Base-by-base conservation (phyloP, 1,140 invertebrate species). In the Orius laevigatus region DNA sequence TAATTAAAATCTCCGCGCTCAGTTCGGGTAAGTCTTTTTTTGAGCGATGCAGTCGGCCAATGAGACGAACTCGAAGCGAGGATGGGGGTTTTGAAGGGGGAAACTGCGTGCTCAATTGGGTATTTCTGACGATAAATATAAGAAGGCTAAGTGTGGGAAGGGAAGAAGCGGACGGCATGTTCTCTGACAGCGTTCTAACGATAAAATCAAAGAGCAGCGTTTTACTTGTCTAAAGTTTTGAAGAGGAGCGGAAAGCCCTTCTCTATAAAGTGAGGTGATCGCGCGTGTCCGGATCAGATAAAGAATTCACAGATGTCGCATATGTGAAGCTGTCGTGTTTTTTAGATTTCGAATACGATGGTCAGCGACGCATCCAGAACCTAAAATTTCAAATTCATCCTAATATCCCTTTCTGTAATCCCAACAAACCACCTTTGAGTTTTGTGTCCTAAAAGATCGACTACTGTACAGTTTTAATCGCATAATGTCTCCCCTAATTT, bases 241-340 rank as follows among this genome's bases (percentile, higher is more conserved):
- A 0, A 67, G 56, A 0, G 55, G 51, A 0, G 42, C 42, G 38
- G 68, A 68, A 0, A 64, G 57, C 0, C 35, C 61, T 2, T 62
- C 59, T 64, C 60, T 3, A 69, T 62, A 2, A 19, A n/a, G n/a
- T n/a, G n/a, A 34, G 4, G 44, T 51, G 0, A 70, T 62, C 14
- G 66, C 62, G 47, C 68, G n/a, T 68, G 47, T 70, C 66, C 6
- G 44, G 16, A n/a, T n/a, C 2, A 70, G 50, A 35, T 68, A 68
- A 4, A 69, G 49, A 25, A 48, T 53, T 55, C 0, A 70, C 53
- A 11, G 40, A 42, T 10, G 49, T 63, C 8, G 56, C 58, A 51
- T 64, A 68, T 11, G 46, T 16, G 5, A 70, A 54, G 1, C 59
- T 63, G 12, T 60, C 46, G 48, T n/a, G n/a, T 65, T 66, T 15